phyloP scores from a whole-genome alignment of 64 coral and sea anemone species.

The Exaiptasia diaphana region DNA sequence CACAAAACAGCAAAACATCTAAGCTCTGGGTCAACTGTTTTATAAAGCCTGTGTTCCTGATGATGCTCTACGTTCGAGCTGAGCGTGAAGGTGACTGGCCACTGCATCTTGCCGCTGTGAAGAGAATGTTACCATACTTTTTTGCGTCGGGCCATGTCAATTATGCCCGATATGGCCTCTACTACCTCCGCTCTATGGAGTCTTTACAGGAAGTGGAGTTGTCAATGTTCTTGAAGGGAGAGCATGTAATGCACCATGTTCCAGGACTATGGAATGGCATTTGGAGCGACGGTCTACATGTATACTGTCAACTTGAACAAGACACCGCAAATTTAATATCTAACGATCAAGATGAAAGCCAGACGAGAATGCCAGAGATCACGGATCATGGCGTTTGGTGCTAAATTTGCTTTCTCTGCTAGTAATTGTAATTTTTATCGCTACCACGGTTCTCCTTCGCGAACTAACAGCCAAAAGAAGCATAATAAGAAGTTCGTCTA shows the following conservation, averaged over 20 bases:
- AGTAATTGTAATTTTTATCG: not conserved
- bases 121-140: slow-evolving; percentile 68
- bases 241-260: slow-evolving; percentile 60
- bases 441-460: not conserved
- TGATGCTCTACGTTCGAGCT: slow-evolving; percentile 26
- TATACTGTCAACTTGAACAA: slow-evolving; percentile 32
- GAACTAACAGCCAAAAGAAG: not conserved
- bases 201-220: slow-evolving; percentile 34
- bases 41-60: slow-evolving; percentile 36
- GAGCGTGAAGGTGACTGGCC: slow-evolving; percentile 64
- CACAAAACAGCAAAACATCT: slow-evolving; percentile 32
- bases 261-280: slow-evolving; percentile 62
- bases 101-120: slow-evolving; percentile 59
- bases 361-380: too few relatives aligned
- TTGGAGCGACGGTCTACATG: slow-evolving; percentile 35
- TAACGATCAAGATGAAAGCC: not conserved
- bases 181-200: slow-evolving; percentile 53
- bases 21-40: slow-evolving; percentile 62
- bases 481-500: not conserved
- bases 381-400: too few relatives aligned
- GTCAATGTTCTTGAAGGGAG: slow-evolving; percentile 63
- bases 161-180: slow-evolving; percentile 55
- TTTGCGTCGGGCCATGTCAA: slow-evolving; percentile 47
- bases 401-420: not conserved
- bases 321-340: not conserved